Conservation (phyloP, 2,113 vertebrate genomes). For the Coturnix japonica region DNA sequence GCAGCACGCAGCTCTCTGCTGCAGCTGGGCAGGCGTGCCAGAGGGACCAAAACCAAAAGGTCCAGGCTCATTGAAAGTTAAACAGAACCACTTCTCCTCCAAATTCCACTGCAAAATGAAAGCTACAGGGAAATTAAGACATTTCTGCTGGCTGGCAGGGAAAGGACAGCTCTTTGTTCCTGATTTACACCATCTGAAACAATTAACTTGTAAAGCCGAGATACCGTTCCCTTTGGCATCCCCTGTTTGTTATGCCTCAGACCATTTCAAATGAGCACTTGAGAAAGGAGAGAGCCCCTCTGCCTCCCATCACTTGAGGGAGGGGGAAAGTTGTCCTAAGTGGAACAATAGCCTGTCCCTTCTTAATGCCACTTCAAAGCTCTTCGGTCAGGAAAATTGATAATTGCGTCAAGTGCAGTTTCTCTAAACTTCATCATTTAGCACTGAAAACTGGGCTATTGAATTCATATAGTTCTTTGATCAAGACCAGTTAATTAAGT, state of each 20-base stretch:
- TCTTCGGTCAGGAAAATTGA: constrained; percentile 64
- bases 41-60: not conserved
- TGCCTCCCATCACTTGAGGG: constrained; percentile 14
- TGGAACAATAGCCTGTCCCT: constrained; percentile 50
- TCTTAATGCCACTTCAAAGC: constrained; percentile 72
- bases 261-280: constrained; percentile 31
- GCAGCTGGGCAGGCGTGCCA: not conserved
- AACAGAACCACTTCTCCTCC: not conserved
- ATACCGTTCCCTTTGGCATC: constrained; percentile 9
- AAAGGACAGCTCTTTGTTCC: constrained; percentile 28
- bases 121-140: not conserved
- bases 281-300: constrained; percentile 17
- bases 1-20: not conserved
- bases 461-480: constrained; percentile 73
- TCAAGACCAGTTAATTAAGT: constrained; percentile 76
- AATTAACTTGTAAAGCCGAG: constrained; percentile 13
- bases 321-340: constrained; percentile 41
- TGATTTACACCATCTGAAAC: constrained; percentile 33
- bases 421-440: constrained; percentile 68
- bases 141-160: not conserved
- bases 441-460: constrained; percentile 63
- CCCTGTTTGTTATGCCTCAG: constrained; percentile 17
- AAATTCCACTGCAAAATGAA: constrained; percentile 10
- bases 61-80: not conserved
- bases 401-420: constrained; percentile 63